Evolutionary conservation across 2,113 vertebrate species (phyloP), one percentile per base, ranked within the genome.

Genomic region (Hirundichthys speculiger): DNA sequence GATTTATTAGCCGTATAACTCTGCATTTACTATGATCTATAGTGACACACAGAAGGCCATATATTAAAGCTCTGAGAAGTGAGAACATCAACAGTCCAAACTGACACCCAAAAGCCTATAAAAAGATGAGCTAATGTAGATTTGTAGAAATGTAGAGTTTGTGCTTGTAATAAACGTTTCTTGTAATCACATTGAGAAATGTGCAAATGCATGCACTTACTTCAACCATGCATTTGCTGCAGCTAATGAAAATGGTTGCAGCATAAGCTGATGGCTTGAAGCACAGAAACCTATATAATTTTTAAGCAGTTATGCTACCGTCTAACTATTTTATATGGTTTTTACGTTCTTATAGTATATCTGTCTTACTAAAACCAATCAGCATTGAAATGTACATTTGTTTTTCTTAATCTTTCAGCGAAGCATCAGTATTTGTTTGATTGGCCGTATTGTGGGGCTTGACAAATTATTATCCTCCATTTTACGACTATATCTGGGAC

Each of bases 11-110:
- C 2, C 13, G 40, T 39, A 24, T 45, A 34, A 25, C 50, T 60
- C n/a, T 64, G 41, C 25, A 53, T 14, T 65, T 56, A 62, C 46
- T 64, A 40, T 62, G 40, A 65, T 27, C 67, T 62, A 67, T 8
- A 6, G 41, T 46, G 39, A 64, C 52, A 55, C 21, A 24, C 19
- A 56, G 24, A 13, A 15, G 45, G 34, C 3, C 19, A 20, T 45
- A 24, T 51, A 34, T 72, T 65, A 46, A 65, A 51, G 3, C 8
- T 11, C 14, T 42, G 47, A 64, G 52, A 49, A 18, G 3, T 53
- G 46, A 65, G 69, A 59, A 25, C 3, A 47, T 66, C 63, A 25
- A 15, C 42, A 22, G 20, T 50, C 20, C 46, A 46, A 16, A 50
- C 13, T 43, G 16, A 57, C 9, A 52, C 19, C 41, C 24, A 60